Percentiles rank a stretch among this genome's conserved stretches.
phyloP scores from a whole-genome alignment of 2,797 vertebrate species.

The Coregonus sp. region DNA sequence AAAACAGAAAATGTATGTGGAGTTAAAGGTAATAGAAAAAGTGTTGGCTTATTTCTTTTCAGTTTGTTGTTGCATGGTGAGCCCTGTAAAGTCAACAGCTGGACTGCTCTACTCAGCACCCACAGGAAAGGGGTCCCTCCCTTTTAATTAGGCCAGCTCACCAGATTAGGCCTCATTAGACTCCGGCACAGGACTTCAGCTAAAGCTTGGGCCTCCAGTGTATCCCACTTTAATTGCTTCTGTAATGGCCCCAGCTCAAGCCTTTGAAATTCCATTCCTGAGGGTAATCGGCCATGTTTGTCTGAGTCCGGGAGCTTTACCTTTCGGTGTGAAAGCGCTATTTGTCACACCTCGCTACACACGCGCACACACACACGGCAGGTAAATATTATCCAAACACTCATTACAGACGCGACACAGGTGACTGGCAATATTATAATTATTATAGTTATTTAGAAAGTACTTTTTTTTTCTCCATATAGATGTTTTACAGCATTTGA shows the following conservation, averaged over 20 bases:
- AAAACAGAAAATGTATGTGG: constrained; percentile 19
- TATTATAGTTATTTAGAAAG: constrained; percentile 61
- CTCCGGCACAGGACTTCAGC: constrained; percentile 61
- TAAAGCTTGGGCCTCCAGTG: constrained; percentile 62
- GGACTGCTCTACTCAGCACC: constrained; percentile 43
- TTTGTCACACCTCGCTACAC: constrained; percentile 28
- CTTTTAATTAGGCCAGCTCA: constrained; percentile 68
- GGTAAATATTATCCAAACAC: constrained; percentile 29
- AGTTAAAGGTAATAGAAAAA: constrained; percentile 7
- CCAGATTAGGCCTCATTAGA: constrained; percentile 71
- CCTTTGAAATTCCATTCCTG: constrained; percentile 74
- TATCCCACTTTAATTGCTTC: constrained; percentile 71
- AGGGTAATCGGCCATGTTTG: constrained; percentile 73
- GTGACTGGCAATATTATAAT: constrained; percentile 22
- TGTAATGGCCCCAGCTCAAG: constrained; percentile 67
- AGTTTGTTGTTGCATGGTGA: not conserved
- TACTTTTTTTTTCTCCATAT: constrained; percentile 52
- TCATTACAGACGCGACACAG: constrained; percentile 38
- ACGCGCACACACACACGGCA: constrained; percentile 29
- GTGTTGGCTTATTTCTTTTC: constrained; percentile 15
- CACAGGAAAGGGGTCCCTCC: constrained; percentile 53
- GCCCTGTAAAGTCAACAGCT: constrained; percentile 25
- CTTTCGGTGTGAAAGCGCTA: constrained; percentile 33
- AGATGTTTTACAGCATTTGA: constrained; percentile 50
- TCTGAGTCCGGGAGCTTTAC: constrained; percentile 49